Percentiles rank a stretch among this genome's conserved stretches.
Evolutionary conservation across 2,113 vertebrate species (phyloP).

Genomic region (Diphyllodes magnificus): DNA sequence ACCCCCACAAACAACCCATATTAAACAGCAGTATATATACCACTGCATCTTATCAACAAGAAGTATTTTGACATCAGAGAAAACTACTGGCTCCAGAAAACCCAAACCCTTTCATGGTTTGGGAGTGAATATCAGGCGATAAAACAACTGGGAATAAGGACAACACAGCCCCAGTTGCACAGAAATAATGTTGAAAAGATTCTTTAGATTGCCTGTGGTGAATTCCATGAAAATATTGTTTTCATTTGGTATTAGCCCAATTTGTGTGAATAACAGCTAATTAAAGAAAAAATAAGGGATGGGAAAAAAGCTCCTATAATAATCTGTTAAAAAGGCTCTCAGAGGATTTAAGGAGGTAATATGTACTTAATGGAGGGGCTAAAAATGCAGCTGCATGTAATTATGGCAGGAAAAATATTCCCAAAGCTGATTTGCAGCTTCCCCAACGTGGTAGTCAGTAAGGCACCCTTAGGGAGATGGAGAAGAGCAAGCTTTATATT

Average conservation of each 20-base stretch:
- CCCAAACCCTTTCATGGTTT: background rate
- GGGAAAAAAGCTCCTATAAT: background rate
- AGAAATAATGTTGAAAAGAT: background rate
- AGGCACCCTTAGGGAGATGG: background rate
- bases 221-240: background rate
- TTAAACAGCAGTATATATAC: background rate
- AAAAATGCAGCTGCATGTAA: background rate
- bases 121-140: background rate
- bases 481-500: background rate
- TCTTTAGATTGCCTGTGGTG: background rate
- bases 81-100: background rate
- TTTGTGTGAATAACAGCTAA: background rate
- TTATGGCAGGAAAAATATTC: background rate
- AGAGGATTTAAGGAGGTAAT: background rate
- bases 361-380: background rate
- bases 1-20: rapidly evolving
- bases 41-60: background rate
- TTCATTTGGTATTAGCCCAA: background rate
- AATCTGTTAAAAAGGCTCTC: background rate
- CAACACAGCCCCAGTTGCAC: background rate
- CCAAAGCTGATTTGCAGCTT: background rate
- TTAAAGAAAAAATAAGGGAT: background rate
- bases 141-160: background rate
- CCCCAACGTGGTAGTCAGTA: background rate
- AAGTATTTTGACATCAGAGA: background rate